Evolutionary conservation across 2,113 vertebrate species (phyloP), one percentile per base, ranked within the genome.

Genomic region (Morone saxatilis): DNA sequence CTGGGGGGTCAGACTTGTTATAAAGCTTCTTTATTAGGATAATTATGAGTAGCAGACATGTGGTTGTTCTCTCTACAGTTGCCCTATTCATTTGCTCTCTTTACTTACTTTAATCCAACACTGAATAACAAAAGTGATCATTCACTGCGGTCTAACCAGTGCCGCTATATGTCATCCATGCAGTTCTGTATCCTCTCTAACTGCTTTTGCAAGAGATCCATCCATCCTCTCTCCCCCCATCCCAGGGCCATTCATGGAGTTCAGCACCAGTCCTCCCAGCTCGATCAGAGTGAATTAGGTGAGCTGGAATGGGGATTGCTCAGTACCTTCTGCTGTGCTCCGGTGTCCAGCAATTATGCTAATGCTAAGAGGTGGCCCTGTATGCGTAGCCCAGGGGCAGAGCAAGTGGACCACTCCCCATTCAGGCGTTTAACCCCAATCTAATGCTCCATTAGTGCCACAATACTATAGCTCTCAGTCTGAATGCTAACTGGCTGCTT

Each of bases 341-440:
- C 73, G 71, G 79, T 94, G 91, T 93, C 91, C 93, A 86, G 84
- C 90, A 91, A 93, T 94, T 95, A 95, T 95, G 93, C 85, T 92
- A 94, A 94, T 93, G 76, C 78, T 66, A 75, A 89, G 80, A 85
- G 25, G 86, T 67, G 79, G 80, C 73, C 78, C 80, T 80, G 85
- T 71, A 84, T 88, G 80, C 47, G 43, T 89, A 92, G 93, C 93
- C 90, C 79, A 50, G 45, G 86, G 92, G 86, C 73, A 84, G 66
- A 86, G 83, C 74, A 47, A 91, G 90, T 85, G 90, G 88, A 91
- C 92, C 88, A 88, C 84, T 91, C 88, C 90, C 84, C 80, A 93
- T 94, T 94, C 92, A 94, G 79, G 75, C 53, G 88, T 92, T 94
- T 95, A 94, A 95, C 94, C 91, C 89, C 87, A 93, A 95, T 95